Evolutionary conservation across 2,113 vertebrate genomes (phyloP).

Genomic region (Plestiodon gilberti): DNA sequence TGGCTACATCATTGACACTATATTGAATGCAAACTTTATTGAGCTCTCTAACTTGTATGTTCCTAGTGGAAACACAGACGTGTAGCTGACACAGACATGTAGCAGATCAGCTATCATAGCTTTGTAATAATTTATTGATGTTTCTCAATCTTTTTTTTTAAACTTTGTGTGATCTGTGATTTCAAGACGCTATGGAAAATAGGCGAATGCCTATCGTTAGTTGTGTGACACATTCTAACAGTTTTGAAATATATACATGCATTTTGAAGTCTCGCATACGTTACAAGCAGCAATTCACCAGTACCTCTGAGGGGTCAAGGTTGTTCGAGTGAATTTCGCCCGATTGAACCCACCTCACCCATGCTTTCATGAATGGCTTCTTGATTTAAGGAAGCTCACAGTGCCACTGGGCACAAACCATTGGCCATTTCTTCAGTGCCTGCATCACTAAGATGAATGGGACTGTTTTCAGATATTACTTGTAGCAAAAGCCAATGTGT

Average conservation of each 20-base stretch:
- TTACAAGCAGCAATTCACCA: not conserved
- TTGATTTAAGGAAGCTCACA: not conserved
- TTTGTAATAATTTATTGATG: slow-evolving; percentile 72
- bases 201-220: slow-evolving; percentile 36
- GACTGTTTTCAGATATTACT: not conserved
- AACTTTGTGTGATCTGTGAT: slow-evolving; percentile 29
- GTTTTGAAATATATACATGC: not conserved
- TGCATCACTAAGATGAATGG: not conserved
- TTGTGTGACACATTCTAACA: slow-evolving; percentile 29
- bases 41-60: slow-evolving; percentile 50
- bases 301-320: not conserved
- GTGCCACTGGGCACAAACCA: slow-evolving; percentile 7
- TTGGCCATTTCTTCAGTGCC: not conserved
- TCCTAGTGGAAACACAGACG: slow-evolving; percentile 41
- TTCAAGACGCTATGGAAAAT: slow-evolving; percentile 29
- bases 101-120: slow-evolving; percentile 34
- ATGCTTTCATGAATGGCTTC: not conserved
- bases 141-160: slow-evolving; percentile 43
- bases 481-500: too few species aligned
- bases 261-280: not conserved
- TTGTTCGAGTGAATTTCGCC: slow-evolving; percentile 19
- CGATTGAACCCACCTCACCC: slow-evolving; percentile 11
- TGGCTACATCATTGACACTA: slow-evolving; percentile 37
- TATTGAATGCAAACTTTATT: slow-evolving; percentile 43
- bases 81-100: slow-evolving; percentile 28